phyloP scores from a whole-genome alignment of 23 tunicate genomes.

The Botrylloides violaceus region DNA sequence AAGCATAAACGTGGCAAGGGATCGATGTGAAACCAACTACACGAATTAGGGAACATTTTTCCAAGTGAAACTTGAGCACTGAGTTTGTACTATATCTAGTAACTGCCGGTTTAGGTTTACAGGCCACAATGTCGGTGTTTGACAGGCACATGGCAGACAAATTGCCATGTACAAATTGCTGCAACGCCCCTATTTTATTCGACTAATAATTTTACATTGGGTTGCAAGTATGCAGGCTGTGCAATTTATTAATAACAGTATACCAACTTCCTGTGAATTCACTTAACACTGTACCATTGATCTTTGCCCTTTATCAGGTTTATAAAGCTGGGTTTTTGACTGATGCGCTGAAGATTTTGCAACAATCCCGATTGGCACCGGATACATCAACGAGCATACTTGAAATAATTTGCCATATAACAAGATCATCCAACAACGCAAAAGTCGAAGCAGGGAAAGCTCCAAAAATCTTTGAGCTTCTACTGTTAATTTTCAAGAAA shows the following conservation, averaged over 20 bases:
- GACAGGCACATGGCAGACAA: too few species aligned
- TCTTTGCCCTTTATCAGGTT: slow-evolving; percentile 19
- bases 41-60: too few species aligned
- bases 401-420: slow-evolving; percentile 31
- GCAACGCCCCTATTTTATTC: too few species aligned
- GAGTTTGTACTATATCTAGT: too few species aligned
- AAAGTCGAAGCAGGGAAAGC: slow-evolving; percentile 49
- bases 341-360: slow-evolving; percentile 35
- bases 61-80: too few species aligned
- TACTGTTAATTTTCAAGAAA: slow-evolving; percentile 40
- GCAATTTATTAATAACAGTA: background rate
- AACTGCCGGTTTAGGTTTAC: too few species aligned
- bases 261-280: background rate
- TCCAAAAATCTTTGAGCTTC: slow-evolving; percentile 34
- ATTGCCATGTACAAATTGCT: too few species aligned
- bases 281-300: background rate
- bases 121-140: too few species aligned
- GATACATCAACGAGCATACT: slow-evolving; percentile 35
- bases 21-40: too few species aligned
- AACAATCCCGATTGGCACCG: slow-evolving; percentile 20
- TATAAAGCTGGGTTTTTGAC: slow-evolving; percentile 41
- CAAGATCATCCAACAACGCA: slow-evolving; percentile 20
- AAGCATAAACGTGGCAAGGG: too few species aligned
- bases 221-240: background rate
- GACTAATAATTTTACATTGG: background rate